phyloP scores from a whole-genome alignment of 2,797 vertebrate species.

The Stomatorhinus walkeri region DNA sequence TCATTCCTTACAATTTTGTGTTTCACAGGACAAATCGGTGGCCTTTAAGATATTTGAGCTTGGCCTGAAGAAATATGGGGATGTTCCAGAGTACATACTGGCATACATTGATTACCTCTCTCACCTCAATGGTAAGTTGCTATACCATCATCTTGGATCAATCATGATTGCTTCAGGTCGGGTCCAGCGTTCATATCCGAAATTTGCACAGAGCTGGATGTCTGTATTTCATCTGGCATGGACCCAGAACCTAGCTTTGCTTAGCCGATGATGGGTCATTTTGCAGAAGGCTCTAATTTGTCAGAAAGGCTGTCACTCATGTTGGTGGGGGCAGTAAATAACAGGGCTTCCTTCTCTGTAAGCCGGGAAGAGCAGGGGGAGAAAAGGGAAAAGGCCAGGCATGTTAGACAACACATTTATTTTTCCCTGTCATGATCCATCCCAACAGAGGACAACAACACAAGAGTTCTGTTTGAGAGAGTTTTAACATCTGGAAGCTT shows the following conservation, averaged over 20 bases:
- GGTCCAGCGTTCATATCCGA: background rate
- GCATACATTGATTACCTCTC: constrained; percentile 99
- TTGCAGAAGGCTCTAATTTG: background rate
- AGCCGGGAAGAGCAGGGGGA: background rate
- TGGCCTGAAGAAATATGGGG: constrained; percentile 96
- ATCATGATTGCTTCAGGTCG: background rate
- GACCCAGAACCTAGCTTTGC: background rate
- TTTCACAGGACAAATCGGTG: constrained; percentile 90
- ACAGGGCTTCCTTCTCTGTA: background rate
- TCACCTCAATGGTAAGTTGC: constrained; percentile 85
- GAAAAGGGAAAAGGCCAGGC: background rate
- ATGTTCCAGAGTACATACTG: constrained; percentile 97
- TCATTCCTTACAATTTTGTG: background rate
- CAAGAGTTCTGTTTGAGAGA: constrained; percentile 96
- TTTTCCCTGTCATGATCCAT: background rate
- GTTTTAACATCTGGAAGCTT: constrained; percentile 97
- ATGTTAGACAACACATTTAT: constrained; percentile 1
- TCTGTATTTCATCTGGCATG: background rate
- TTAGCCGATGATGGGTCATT: background rate
- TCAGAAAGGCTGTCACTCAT: background rate
- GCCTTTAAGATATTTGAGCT: constrained; percentile 99
- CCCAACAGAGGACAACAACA: constrained; percentile 93
- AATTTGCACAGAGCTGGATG: background rate
- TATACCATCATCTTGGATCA: background rate
- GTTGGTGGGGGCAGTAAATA: constrained; percentile 25